Evolutionary conservation across 2,888 invertebrate species (phyloP).

Genomic region (Philereme transversata): DNA sequence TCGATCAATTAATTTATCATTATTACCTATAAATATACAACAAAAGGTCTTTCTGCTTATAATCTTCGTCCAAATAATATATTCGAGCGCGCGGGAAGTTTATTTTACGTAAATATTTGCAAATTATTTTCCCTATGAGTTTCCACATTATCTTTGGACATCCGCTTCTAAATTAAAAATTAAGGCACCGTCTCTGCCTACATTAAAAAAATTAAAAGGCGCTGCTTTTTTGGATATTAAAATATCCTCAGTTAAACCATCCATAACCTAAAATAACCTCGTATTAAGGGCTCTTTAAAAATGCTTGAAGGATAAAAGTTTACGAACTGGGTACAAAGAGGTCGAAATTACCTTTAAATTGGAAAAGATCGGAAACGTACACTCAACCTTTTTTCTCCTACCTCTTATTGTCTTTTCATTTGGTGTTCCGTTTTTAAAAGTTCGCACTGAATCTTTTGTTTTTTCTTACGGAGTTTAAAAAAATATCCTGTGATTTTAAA

Average conservation of each 20-base stretch:
- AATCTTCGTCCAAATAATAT: slow-evolving; percentile 12
- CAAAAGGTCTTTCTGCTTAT: slow-evolving; percentile 6
- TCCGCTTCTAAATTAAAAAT: slow-evolving; percentile 39
- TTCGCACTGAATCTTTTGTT: slow-evolving; percentile 2
- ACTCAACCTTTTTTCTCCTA: slow-evolving; percentile 12
- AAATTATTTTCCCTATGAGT: slow-evolving; percentile 16
- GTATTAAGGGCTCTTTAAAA: slow-evolving; percentile 16
- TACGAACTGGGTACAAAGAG: slow-evolving; percentile 34
- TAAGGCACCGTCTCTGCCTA: slow-evolving; percentile 25
- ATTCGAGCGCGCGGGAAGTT: slow-evolving; percentile 10
- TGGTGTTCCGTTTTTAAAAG: slow-evolving; percentile 5
- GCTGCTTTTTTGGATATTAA: slow-evolving; percentile 13
- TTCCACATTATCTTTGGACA: slow-evolving; percentile 28
- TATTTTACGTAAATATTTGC: slow-evolving; percentile 20
- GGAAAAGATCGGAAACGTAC: not conserved
- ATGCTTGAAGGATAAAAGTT: slow-evolving; percentile 25
- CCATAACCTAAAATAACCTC: slow-evolving; percentile 4
- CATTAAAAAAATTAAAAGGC: slow-evolving; percentile 23
- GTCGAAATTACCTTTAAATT: slow-evolving; percentile 9
- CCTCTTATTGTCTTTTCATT: not conserved
- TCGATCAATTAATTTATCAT: too few species aligned
- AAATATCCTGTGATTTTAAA: not conserved
- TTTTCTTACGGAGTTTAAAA: not conserved
- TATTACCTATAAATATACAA: not conserved
- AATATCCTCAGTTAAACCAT: not conserved